These are phyloP conservation scores for Xiphias gladius DNA, from an alignment of 2,113 vertebrate genomes.

Conservation along the genomic window DNA sequence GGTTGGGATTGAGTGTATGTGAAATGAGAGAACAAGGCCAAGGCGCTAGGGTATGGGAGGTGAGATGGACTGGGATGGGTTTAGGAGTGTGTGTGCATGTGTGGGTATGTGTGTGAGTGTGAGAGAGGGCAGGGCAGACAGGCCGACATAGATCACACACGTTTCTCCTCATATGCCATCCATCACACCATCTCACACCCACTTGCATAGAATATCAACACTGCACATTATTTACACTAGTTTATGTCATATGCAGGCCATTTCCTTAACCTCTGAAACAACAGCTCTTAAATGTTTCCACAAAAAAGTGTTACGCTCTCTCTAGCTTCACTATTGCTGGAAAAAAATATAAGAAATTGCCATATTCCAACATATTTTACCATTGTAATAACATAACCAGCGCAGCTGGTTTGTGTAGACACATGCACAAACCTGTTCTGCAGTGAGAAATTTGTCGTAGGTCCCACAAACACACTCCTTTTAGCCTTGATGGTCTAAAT, in stretches of 20 bases:
- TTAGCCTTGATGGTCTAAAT: not conserved
- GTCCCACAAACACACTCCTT: not conserved
- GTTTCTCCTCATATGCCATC: conserved; percentile 23
- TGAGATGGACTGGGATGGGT: conserved; percentile 50
- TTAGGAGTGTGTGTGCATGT: conserved; percentile 15
- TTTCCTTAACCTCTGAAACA: conserved; percentile 19
- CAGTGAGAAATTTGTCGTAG: not conserved
- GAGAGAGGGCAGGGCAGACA: not conserved
- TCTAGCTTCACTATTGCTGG: not conserved
- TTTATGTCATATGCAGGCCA: conserved; percentile 1
- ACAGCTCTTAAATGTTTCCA: not conserved
- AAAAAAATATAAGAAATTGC: not conserved
- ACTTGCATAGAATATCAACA: conserved; percentile 17
- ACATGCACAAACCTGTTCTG: conserved; percentile 19
- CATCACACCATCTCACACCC: conserved; percentile 14
- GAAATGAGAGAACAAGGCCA: conserved; percentile 69
- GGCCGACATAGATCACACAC: conserved; percentile 30
- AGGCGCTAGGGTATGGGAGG: conserved; percentile 44
- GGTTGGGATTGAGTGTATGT: conserved; percentile 62
- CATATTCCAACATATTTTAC: not conserved
- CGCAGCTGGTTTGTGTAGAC: not conserved
- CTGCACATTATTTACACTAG: not conserved
- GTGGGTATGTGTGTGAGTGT: conserved; percentile 8
- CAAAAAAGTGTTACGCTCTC: not conserved
- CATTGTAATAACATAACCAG: not conserved